phyloP scores from a whole-genome alignment of 2,113 vertebrate species.

The Onychorhynchus coronatus region DNA sequence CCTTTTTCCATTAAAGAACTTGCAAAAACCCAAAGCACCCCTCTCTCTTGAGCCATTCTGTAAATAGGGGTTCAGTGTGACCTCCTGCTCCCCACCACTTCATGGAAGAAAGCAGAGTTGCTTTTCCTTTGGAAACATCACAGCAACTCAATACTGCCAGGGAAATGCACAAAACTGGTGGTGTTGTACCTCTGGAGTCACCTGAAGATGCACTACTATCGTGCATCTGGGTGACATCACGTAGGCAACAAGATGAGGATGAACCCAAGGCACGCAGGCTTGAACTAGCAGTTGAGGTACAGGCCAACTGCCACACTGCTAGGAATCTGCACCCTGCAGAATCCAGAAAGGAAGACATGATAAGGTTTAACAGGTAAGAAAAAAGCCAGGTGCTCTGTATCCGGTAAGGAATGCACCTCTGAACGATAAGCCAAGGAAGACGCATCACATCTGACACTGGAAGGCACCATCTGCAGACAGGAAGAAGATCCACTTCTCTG shows the following conservation, averaged over 20 bases:
- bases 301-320: not conserved
- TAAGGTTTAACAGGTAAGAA: not conserved
- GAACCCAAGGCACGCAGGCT: rapidly evolving
- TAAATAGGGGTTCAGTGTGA: rapidly evolving
- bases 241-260: rapidly evolving
- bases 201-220: not conserved
- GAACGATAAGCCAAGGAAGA: not conserved
- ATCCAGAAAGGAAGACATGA: not conserved
- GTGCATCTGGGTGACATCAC: rapidly evolving
- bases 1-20: not conserved
- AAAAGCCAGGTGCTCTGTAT: not conserved
- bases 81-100: not conserved
- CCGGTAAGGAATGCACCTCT: not conserved
- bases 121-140: not conserved
- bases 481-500: not conserved
- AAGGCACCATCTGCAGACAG: not conserved
- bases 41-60: not conserved
- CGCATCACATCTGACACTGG: not conserved
- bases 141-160: rapidly evolving
- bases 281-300: not conserved
- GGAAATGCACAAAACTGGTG: not conserved
- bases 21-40: not conserved
- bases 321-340: not conserved
- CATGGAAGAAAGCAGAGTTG: rapidly evolving
- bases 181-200: not conserved